Evolutionary conservation across 2,888 invertebrate genomes (phyloP).

Genomic region (Syrphus vitripennis): DNA sequence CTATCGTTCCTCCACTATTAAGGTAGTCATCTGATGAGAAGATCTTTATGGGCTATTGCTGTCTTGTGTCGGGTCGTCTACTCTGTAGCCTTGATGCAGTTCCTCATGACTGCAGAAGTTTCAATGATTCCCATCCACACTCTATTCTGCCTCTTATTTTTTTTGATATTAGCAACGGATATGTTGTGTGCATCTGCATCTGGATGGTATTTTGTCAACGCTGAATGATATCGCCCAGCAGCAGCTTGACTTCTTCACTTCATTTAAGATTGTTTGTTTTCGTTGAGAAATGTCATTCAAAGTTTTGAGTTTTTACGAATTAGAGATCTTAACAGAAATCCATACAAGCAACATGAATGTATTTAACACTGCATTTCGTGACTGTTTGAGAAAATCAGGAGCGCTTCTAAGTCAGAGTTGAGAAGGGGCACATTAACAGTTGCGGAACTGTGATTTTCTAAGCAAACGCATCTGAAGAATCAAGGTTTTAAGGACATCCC

Average conservation of each 20-base stretch:
- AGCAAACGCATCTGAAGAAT: too few relatives aligned
- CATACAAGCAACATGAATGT: not conserved
- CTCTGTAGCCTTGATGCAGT: constrained; percentile 51
- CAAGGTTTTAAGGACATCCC: too few relatives aligned
- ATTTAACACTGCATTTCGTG: not conserved
- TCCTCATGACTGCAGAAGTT: constrained; percentile 48
- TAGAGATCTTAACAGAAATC: not conserved
- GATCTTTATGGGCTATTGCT: constrained; percentile 43
- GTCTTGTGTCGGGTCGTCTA: not conserved
- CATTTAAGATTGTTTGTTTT: constrained; percentile 25
- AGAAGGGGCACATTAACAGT: too few relatives aligned
- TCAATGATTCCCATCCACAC: constrained; percentile 24
- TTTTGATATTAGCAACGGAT: constrained; percentile 39
- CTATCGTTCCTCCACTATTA: too few relatives aligned
- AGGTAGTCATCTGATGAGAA: constrained; percentile 35
- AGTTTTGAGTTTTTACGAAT: constrained; percentile 22
- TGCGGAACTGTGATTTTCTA: too few relatives aligned
- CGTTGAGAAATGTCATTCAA: constrained; percentile 35
- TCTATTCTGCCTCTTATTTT: not conserved
- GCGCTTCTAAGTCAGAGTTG: not conserved
- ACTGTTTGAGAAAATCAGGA: not conserved
- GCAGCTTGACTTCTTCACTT: constrained; percentile 17
- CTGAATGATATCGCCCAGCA: constrained; percentile 52
- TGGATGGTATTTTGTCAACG: constrained; percentile 63
- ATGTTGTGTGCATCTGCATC: constrained; percentile 60